phyloP scores from a whole-genome alignment of 1,140 invertebrate species.

The Pollicipes pollicipes region DNA sequence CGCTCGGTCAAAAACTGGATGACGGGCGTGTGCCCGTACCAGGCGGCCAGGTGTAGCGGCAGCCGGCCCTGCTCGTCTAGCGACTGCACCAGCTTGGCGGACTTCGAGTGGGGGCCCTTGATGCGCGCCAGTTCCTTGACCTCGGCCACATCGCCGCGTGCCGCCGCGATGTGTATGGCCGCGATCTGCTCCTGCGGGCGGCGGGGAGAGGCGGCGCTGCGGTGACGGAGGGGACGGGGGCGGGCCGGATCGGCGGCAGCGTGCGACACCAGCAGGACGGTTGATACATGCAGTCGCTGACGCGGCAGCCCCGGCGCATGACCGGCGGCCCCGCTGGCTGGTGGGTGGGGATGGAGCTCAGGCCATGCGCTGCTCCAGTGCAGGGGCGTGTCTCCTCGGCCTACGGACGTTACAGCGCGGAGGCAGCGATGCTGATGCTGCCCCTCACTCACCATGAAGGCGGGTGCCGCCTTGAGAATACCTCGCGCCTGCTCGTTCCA shows the following conservation, averaged over 20 bases:
- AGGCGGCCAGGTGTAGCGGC: constrained; percentile 18
- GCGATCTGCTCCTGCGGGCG: constrained; percentile 21
- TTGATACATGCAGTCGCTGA: too few relatives aligned
- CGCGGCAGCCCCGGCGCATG: too few relatives aligned
- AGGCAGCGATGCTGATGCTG: too few relatives aligned
- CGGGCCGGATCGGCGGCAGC: background rate
- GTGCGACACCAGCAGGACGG: too few relatives aligned
- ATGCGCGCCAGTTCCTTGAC: constrained; percentile 13
- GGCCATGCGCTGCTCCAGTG: too few relatives aligned
- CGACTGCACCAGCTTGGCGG: constrained; percentile 11
- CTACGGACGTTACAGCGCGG: too few relatives aligned
- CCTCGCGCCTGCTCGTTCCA: constrained; percentile 28
- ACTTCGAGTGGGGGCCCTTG: constrained; percentile 6
- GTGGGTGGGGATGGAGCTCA: too few relatives aligned
- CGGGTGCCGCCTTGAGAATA: constrained; percentile 20
- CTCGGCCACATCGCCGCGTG: constrained; percentile 14
- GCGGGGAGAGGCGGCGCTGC: background rate
- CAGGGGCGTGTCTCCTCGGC: too few relatives aligned
- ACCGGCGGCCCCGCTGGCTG: too few relatives aligned
- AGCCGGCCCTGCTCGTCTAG: constrained; percentile 14
- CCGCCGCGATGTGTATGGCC: constrained; percentile 19
- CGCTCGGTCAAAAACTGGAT: constrained; percentile 14
- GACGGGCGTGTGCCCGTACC: constrained; percentile 12
- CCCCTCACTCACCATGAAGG: constrained; percentile 17
- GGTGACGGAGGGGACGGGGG: background rate